phyloP scores from a whole-genome alignment of 2,888 invertebrate species.

The Dynastes hyllus region DNA sequence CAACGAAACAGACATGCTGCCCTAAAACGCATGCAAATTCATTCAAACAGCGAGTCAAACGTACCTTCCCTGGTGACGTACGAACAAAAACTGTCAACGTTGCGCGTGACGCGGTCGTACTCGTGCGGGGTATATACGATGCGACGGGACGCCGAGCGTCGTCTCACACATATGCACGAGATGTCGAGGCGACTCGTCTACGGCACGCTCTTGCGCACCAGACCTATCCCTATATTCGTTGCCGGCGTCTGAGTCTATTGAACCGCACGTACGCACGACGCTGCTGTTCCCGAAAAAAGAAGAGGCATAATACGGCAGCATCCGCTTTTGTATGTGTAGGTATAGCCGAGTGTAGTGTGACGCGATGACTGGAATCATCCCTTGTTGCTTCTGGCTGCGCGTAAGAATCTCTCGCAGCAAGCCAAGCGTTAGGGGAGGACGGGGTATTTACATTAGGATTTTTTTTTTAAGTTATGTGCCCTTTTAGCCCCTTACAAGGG shows the following conservation, averaged over 20 bases:
- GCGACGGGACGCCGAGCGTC: slow-evolving; percentile 47
- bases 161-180: slow-evolving; percentile 59
- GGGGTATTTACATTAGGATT: too few relatives aligned
- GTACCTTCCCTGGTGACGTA: slow-evolving; percentile 49
- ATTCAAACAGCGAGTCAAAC: slow-evolving; percentile 37
- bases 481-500: neutral
- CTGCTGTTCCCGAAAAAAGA: slow-evolving; percentile 55
- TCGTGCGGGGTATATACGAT: slow-evolving; percentile 28
- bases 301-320: neutral
- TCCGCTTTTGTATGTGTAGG: neutral
- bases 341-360: too few relatives aligned
- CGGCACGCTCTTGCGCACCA: slow-evolving; percentile 61
- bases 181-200: slow-evolving; percentile 52
- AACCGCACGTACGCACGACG: slow-evolving; percentile 56
- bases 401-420: too few relatives aligned
- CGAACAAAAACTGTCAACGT: slow-evolving; percentile 48
- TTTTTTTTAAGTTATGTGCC: too few relatives aligned
- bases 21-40: slow-evolving; percentile 39
- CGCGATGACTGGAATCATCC: neutral
- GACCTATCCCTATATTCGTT: slow-evolving; percentile 62
- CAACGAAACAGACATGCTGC: slow-evolving; percentile 22
- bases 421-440: too few relatives aligned
- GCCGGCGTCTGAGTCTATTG: slow-evolving; percentile 59
- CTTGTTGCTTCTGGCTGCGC: slow-evolving; percentile 6
- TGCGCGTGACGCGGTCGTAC: neutral